phyloP scores from a whole-genome alignment of 2,888 invertebrate genomes.

The Rhopalosiphum nymphaeae region DNA sequence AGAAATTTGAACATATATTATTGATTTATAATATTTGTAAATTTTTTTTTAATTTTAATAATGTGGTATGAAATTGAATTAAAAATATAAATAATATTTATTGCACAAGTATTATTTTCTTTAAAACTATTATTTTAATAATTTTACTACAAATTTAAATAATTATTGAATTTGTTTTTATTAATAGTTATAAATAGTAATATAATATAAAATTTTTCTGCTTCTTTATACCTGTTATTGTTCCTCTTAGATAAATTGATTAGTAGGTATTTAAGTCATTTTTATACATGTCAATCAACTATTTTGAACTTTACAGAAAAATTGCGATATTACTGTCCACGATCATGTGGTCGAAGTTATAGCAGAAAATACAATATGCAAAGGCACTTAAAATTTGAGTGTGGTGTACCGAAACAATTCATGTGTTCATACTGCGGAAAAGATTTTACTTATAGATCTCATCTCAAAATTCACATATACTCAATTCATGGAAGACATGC shows the following conservation, averaged over 20 bases:
- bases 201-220: neutral
- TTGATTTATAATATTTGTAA: neutral
- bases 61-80: neutral
- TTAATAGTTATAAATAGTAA: neutral
- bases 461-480: constrained; percentile 53
- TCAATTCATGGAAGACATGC: constrained; percentile 34
- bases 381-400: constrained; percentile 68
- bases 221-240: neutral
- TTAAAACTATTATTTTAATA: neutral
- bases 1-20: neutral
- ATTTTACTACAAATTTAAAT: neutral
- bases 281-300: neutral
- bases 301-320: neutral
- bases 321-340: constrained; percentile 58
- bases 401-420: constrained; percentile 69
- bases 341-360: constrained; percentile 66
- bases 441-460: constrained; percentile 48
- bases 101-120: neutral
- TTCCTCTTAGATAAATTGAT: neutral
- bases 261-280: neutral
- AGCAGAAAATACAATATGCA: constrained; percentile 66
- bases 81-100: neutral
- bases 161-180: neutral
- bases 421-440: constrained; percentile 62
- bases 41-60: neutral